A percentile compares a stretch with the other conserved stretches of the same genome.
These are phyloP conservation scores for Tetramorium alpestre DNA, from an alignment of 1,140 invertebrate genomes.

Conservation along the genomic window DNA sequence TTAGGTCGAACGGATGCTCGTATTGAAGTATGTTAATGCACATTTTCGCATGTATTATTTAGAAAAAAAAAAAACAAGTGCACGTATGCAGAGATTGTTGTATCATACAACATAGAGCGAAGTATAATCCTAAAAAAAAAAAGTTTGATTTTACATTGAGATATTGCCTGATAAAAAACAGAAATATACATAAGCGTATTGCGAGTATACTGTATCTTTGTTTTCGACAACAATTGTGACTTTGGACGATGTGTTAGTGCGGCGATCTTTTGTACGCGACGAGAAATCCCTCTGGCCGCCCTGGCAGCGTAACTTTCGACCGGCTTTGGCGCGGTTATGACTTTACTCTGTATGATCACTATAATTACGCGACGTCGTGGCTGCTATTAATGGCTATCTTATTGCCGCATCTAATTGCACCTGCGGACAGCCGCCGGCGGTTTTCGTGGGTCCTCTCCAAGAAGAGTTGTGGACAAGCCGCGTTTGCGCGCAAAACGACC, in stretches of 20 bases:
- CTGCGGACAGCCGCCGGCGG: constrained; percentile 64
- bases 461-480: background rate
- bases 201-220: no score
- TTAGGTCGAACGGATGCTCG: constrained; percentile 34
- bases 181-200: background rate
- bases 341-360: constrained; percentile 76
- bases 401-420: constrained; percentile 80
- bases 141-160: constrained; percentile 1
- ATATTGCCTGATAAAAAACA: background rate
- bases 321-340: constrained; percentile 69
- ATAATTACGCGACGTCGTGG: constrained; percentile 79
- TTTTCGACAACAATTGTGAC: constrained; percentile 20
- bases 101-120: background rate
- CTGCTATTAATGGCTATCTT: constrained; percentile 81
- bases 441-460: constrained; percentile 34
- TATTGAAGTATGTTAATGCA: background rate
- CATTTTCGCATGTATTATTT: background rate
- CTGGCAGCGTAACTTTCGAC: constrained; percentile 51
- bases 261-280: constrained; percentile 13
- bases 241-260: background rate
- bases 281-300: background rate
- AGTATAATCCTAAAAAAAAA: background rate
- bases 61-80: background rate
- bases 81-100: background rate
- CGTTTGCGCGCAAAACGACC: constrained; percentile 23